Base-by-base conservation (phyloP, 2,797 vertebrate genomes). In the Enteromius thamalakanensis region DNA sequence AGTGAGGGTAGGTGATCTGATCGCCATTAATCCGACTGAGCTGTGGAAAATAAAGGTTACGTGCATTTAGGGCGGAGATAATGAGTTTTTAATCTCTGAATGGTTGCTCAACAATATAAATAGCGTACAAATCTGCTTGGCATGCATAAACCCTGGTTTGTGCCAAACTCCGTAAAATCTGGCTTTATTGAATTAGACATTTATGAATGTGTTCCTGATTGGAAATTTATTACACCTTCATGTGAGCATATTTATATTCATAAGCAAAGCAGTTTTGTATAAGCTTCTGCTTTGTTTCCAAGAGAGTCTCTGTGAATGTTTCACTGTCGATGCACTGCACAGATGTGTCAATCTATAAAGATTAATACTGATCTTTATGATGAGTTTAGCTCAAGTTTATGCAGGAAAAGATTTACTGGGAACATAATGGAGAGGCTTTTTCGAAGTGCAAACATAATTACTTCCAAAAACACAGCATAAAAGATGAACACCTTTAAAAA, bases 11-110 rank as follows among this genome's bases (percentile, higher is more conserved):
- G 90, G 86, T 64, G 55, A 76, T 68, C 80, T 87, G 62, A 55
- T 58, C 83, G 87, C 89, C 84, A 74, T 88, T 93, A 94, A 94
- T 94, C 93, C 89, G 85, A 89, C 88, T 79, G 90, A 84, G 89
- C 90, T 84, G 80, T 85, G 64, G 79, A 83, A 70, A 81, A 82
- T 45, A 53, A 77, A 79, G 76, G 55, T 84, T 87, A 85, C 23
- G 26, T 71, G 67, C 64, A 75, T 71, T 82, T 60, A 81, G 37
- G 78, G 53, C 23, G 12, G 69, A 40, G 37, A 60, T 84, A 68
- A 71, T 32, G 49, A 40, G 49, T 72, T 70, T 82, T 79, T 75
- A 71, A 83, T 75, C 34, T 76, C 15, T 29, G 49, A 55, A 55
- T 53, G 47, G 80, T 55, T 82, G 71, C 45, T 53, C 11, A 74